A percentile compares a stretch with the other conserved stretches of the same genome.
Conservation (phyloP, 2,797 vertebrate species). For the Microctenopoma stevenorrisi region DNA sequence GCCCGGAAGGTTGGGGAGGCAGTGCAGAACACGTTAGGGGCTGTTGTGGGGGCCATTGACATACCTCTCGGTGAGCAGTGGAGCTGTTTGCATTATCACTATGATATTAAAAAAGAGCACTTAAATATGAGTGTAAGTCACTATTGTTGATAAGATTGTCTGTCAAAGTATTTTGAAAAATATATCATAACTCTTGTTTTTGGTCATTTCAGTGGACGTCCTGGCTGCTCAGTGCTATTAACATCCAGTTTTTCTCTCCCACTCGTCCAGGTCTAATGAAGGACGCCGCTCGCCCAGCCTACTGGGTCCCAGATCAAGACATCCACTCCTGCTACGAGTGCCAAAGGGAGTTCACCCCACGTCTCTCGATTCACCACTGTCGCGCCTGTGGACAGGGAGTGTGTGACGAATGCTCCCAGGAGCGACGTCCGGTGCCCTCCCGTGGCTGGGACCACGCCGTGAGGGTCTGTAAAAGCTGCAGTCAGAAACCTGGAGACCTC, state of each 20-base stretch:
- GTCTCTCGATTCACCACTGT: constrained; percentile 98
- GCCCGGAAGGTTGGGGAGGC: constrained; percentile 97
- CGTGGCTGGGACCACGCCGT: constrained; percentile 98
- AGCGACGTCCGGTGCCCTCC: constrained; percentile 92
- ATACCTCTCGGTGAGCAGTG: constrained; percentile 92
- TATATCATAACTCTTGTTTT: no score
- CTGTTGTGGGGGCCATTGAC: constrained; percentile 96
- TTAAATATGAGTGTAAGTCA: no score
- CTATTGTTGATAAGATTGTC: no score
- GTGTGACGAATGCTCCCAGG: constrained; percentile 93
- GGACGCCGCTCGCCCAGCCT: constrained; percentile 94
- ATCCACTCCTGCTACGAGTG: constrained; percentile 93
- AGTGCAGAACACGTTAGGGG: constrained; percentile 96
- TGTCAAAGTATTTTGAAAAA: no score
- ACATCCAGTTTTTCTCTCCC: background rate
- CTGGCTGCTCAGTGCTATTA: background rate
- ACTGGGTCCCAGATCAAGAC: constrained; percentile 99
- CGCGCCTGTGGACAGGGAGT: constrained; percentile 97
- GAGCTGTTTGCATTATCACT: background rate
- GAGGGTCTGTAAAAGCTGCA: constrained; percentile 93
- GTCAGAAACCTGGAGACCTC: constrained; percentile 95
- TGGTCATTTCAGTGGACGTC: background rate
- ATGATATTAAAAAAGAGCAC: no score
- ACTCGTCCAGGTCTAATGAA: constrained; percentile 89
- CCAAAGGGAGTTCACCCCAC: constrained; percentile 91